A percentile compares a stretch with the other conserved stretches of the same genome.
These are phyloP conservation scores for Bombus affinis DNA, from an alignment of 1,140 invertebrate genomes.

Conservation along the genomic window DNA sequence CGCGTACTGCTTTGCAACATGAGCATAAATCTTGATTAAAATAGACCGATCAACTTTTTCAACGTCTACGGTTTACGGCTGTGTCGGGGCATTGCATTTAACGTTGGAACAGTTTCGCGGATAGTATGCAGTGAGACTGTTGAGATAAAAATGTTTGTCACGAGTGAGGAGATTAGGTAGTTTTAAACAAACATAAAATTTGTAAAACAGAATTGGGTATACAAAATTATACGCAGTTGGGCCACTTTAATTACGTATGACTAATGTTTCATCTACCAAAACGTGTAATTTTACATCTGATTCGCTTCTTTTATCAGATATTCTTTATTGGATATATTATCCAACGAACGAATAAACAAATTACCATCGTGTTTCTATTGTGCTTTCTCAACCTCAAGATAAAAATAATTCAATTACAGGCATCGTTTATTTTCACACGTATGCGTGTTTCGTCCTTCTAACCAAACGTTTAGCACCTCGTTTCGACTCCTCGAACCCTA, in stretches of 20 bases:
- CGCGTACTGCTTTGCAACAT: too few relatives aligned
- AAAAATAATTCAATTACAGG: not conserved
- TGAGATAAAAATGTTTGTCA: not conserved
- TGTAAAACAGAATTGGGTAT: not conserved
- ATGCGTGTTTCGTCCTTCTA: not conserved
- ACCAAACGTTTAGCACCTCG: not conserved
- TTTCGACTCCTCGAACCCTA: not conserved
- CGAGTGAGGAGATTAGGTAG: not conserved
- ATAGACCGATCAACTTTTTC: not conserved
- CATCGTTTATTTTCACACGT: too few relatives aligned
- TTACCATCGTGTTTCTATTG: not conserved
- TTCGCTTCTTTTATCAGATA: too few relatives aligned
- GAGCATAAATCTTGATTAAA: constrained; percentile 22
- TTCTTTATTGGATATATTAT: too few relatives aligned
- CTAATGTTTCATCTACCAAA: accelerated
- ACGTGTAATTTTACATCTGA: too few relatives aligned
- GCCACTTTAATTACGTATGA: not conserved
- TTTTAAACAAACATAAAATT: not conserved
- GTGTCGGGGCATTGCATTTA: too few relatives aligned
- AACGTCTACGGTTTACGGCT: not conserved
- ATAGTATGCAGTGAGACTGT: too few relatives aligned
- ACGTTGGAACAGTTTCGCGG: not conserved
- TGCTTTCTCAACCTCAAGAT: not conserved
- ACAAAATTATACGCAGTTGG: not conserved
- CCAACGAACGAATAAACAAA: not conserved